Base-by-base conservation (phyloP, 2,888 invertebrate genomes). In the Stenichneumon culpator region DNA sequence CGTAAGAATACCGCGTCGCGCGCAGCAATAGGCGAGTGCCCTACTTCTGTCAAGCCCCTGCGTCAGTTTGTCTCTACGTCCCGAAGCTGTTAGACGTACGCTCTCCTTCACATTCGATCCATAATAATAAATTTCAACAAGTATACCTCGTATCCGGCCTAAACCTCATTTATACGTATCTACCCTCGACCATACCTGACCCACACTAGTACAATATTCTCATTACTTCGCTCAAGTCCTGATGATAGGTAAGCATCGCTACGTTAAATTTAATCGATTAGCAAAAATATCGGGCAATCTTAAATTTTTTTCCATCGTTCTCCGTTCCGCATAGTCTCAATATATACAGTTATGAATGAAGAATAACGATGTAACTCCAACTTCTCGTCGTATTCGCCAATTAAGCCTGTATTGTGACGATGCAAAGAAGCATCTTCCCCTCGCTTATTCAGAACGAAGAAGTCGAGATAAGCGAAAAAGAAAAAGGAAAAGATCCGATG, bases 371-470 rank as follows among this genome's bases (percentile, higher is more conserved):
- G 74, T 68, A 47, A 52, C 32, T 52, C 60, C 32, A 63, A 75
- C 50, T 50, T 77, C 79, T 77, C 60, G 75, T 44, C 74, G 69
- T 89, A 90, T 92, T 91, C 89, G 92, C 91, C 91, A 92, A 92
- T 92, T 90, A 92, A 91, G 90, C 88, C 87, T 88, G 50, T 72
- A 85, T 85, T 85, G 85, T 85, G 85, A 79, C 11, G 79, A 82
- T n/a, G 65, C 79, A 50, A 60, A 72, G 25, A 74, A 77, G 74
- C 39, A 11, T 63, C 28, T 52, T 57, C 52, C 54, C 65, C 63
- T 74, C 39, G 68, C 57, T 63, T 52, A 52, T 69, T 44, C 44
- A 65, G 36, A 47, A 47, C 47, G 74, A 67, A 68, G 69, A 16
- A 14, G 50, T 19, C 67, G 22, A 36, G 52, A 73, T 57, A 54